Base-by-base conservation (phyloP, 2,888 invertebrate genomes). In the Neoscelio sp. region DNA sequence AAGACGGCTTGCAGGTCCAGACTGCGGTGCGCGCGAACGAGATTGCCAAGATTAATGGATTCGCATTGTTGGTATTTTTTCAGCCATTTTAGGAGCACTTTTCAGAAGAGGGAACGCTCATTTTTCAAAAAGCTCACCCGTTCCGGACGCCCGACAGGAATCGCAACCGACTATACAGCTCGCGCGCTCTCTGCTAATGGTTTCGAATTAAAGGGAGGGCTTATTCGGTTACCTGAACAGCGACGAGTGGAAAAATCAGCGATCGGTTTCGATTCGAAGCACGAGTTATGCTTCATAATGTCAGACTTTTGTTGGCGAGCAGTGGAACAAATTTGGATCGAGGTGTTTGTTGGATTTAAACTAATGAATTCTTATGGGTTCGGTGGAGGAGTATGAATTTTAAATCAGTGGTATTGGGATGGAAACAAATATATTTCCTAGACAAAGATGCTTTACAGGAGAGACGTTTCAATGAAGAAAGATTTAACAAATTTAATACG, bases 61-160 rank as follows among this genome's bases (percentile, higher is more conserved):
- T 87, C 84, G 83, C 86, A 90, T 90, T 90, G 90, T 90, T 88
- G 87, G 89, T 89, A 88, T 88, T 90, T 90, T 89, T 90, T 89
- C 89, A 87, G 85, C 86, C 87, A 88, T 90, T 90, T 90, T 90
- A 88, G 88, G 87, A 88, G 85, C 88, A 90, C 89, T 90, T 90
- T 90, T 88, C 86, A 87, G 87, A 85, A 85, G 84, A 87, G 85
- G 82, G 84, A 85, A 84, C 67, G 80, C 85, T 89, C 90, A 90
- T 90, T 89, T 90, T 89, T 90, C 89, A 90, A 88, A 89, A 89
- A 86, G 84, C 82, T 80, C 78, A 71, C 82, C 82, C 81, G 82
- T 82, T 85, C 78, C 81, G 75, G 73, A 78, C 76, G 81, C 82
- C 64, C 82, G 84, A 85, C 84, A 83, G 85, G 85, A 88, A 88